Evolutionary conservation across 2,113 vertebrate species (phyloP).

Genomic region (Gavia stellata): DNA sequence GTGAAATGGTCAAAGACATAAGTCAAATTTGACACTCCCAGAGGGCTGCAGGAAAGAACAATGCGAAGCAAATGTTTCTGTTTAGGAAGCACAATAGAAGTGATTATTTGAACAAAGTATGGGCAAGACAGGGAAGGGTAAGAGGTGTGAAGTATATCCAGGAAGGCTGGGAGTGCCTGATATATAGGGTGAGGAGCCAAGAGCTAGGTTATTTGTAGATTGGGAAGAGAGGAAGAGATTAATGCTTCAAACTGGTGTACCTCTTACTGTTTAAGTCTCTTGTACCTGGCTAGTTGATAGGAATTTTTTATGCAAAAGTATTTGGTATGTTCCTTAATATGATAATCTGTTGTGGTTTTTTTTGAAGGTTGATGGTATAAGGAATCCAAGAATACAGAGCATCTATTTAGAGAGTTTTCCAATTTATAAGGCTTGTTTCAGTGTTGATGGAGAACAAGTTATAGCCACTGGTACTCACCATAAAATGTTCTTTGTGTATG

Average conservation of each 20-base stretch:
- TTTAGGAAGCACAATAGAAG: neutral
- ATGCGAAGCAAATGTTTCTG: neutral
- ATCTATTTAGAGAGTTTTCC: conserved; percentile 90
- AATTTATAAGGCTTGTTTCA: conserved; percentile 85
- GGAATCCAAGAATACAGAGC: conserved; percentile 92
- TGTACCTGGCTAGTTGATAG: neutral
- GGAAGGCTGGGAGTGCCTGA: neutral
- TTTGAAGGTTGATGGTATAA: conserved; percentile 88
- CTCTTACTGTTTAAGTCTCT: neutral
- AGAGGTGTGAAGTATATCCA: neutral
- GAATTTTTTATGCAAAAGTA: neutral
- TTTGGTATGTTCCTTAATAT: neutral
- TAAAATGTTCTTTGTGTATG: conserved; percentile 91
- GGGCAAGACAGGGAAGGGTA: neutral
- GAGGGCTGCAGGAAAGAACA: neutral
- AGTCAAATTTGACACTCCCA: neutral
- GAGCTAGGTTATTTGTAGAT: neutral
- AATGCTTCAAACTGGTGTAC: neutral
- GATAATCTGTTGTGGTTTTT: neutral
- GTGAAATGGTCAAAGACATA: neutral
- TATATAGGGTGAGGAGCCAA: neutral
- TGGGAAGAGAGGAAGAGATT: neutral
- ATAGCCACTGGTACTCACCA: conserved; percentile 86
- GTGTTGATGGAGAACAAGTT: conserved; percentile 82
- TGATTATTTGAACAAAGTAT: neutral